phyloP scores from a whole-genome alignment of 2,888 invertebrate genomes.

The Hirtodrosophila confusa region DNA sequence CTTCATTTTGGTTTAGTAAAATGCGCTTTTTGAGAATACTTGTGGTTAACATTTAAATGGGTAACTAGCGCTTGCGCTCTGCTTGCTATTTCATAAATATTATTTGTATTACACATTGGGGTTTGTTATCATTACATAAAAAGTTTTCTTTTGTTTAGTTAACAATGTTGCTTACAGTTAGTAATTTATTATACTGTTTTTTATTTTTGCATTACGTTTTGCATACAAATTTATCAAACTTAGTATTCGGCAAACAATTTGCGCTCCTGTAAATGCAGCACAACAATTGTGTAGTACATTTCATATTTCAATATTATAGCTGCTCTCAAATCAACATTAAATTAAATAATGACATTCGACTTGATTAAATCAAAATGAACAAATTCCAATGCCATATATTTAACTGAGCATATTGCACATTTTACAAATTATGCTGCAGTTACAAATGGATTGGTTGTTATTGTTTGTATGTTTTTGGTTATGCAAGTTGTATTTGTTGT shows the following conservation, averaged over 20 bases:
- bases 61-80: constrained; percentile 55
- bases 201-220: constrained; percentile 25
- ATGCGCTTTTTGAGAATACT: constrained; percentile 75
- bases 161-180: constrained; percentile 70
- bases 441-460: constrained; percentile 35
- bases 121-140: constrained; percentile 63
- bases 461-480: constrained; percentile 30
- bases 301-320: constrained; percentile 27
- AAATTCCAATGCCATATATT: constrained; percentile 46
- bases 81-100: constrained; percentile 65
- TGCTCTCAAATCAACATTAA: constrained; percentile 41
- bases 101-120: constrained; percentile 43
- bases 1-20: constrained; percentile 62
- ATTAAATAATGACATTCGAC: constrained; percentile 19
- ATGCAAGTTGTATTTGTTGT: constrained; percentile 47
- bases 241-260: constrained; percentile 50
- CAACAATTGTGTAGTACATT: constrained; percentile 43
- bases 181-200: constrained; percentile 51
- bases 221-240: constrained; percentile 57
- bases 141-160: constrained; percentile 54
- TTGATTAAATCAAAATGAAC: constrained; percentile 39
- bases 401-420: constrained; percentile 1
- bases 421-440: constrained; percentile 2
- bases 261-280: constrained; percentile 57
- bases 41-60: constrained; percentile 74